Percentiles rank a stretch among this genome's conserved stretches.
phyloP scores from a whole-genome alignment of 2,113 vertebrate genomes.

The Coregonus clupeaformis region DNA sequence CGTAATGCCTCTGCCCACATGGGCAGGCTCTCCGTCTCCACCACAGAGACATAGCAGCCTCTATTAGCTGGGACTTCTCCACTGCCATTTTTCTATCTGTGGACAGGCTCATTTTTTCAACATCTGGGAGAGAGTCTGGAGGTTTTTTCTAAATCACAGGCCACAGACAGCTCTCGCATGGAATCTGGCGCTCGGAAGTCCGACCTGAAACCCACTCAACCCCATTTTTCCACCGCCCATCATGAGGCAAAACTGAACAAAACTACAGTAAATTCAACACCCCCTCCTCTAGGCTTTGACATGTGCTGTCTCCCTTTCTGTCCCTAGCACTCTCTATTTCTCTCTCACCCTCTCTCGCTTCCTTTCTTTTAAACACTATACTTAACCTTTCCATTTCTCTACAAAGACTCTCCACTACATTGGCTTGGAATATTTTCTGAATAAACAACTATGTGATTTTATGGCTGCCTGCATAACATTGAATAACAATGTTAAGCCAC shows the following conservation, averaged over 20 bases:
- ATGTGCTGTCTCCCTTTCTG: background rate
- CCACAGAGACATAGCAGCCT: constrained; percentile 25
- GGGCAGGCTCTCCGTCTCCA: constrained; percentile 5
- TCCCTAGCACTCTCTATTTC: constrained; percentile 3
- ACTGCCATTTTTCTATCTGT: constrained; percentile 28
- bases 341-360: background rate
- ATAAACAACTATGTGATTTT: background rate
- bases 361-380: too few species aligned
- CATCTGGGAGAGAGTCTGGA: constrained; percentile 5
- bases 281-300: background rate
- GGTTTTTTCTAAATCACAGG: constrained; percentile 20
- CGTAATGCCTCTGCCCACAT: constrained; percentile 9
- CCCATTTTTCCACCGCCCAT: constrained; percentile 37
- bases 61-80: constrained; percentile 19
- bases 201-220: constrained; percentile 18
- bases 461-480: background rate
- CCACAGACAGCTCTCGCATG: constrained; percentile 31
- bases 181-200: constrained; percentile 32
- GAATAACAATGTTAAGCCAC: background rate
- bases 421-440: background rate
- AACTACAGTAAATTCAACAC: constrained; percentile 36
- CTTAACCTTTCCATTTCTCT: background rate
- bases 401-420: background rate
- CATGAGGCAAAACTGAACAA: constrained; percentile 23
- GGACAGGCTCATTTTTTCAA: constrained; percentile 19